phyloP scores from a whole-genome alignment of 2,888 invertebrate genomes.

The Caenorhabditis wallacei region DNA sequence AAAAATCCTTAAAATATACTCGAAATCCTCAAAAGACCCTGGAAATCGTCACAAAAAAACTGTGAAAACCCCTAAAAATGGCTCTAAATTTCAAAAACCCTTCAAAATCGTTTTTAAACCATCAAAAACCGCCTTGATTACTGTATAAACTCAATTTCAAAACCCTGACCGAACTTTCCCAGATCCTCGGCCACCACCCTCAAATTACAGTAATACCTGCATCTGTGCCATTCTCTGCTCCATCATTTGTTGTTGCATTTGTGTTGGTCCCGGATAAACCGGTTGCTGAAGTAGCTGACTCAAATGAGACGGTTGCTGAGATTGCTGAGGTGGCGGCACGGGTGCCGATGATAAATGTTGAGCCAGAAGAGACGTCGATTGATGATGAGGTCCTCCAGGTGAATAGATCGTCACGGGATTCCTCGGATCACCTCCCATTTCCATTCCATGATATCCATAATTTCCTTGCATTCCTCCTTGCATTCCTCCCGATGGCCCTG shows the following conservation, averaged over 20 bases:
- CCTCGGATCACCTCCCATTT: neutral
- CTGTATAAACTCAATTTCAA: too few species aligned
- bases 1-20: too few species aligned
- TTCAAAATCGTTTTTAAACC: too few species aligned
- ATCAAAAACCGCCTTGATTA: too few species aligned
- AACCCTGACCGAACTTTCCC: too few species aligned
- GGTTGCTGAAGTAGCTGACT: conserved; percentile 41
- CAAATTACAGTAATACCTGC: too few species aligned
- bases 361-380: conserved; percentile 26
- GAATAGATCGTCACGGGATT: neutral
- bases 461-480: neutral
- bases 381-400: neutral
- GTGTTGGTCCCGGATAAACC: conserved; percentile 6
- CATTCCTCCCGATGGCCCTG: neutral
- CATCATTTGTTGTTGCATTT: conserved; percentile 17
- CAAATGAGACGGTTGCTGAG: conserved; percentile 21
- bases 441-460: conserved; percentile 24
- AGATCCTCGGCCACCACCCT: too few species aligned
- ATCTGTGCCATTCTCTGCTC: conserved; percentile 12
- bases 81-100: too few species aligned
- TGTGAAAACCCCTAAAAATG: too few species aligned
- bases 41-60: too few species aligned
- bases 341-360: conserved; percentile 36
- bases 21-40: too few species aligned
- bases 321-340: neutral